phyloP scores from a whole-genome alignment of 2,797 vertebrate species.

The Gephyroberyx darwinii region DNA sequence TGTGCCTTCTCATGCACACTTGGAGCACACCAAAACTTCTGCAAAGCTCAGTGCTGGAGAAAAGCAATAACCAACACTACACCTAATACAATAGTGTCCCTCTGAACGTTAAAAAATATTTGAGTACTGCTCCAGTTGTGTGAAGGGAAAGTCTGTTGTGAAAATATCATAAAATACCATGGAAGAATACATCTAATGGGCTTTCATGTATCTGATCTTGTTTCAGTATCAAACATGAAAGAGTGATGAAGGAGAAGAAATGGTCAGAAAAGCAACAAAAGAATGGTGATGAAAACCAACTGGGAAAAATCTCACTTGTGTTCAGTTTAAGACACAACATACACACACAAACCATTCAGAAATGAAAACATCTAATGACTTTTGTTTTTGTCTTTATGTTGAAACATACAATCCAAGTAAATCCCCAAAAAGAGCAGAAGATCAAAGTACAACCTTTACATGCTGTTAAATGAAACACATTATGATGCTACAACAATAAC shows the following conservation, averaged over 20 bases:
- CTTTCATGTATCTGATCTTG: slow-evolving; percentile 29
- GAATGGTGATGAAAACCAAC: not conserved
- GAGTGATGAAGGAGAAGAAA: slow-evolving; percentile 38
- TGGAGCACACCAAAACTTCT: slow-evolving; percentile 20
- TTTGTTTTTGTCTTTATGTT: slow-evolving; percentile 1
- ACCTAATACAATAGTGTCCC: slow-evolving; percentile 20
- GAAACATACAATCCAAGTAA: slow-evolving; percentile 25
- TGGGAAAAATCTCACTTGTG: slow-evolving; percentile 1
- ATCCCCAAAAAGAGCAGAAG: not conserved
- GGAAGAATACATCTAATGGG: slow-evolving; percentile 2
- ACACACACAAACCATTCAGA: slow-evolving; percentile 5
- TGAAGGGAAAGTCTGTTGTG: slow-evolving; percentile 4
- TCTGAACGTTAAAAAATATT: slow-evolving; percentile 20
- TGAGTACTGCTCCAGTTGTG: not conserved
- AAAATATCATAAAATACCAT: slow-evolving; percentile 14
- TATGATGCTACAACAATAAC: slow-evolving; percentile 49
- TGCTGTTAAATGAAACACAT: slow-evolving; percentile 54
- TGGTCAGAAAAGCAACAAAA: slow-evolving; percentile 9
- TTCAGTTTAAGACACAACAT: not conserved
- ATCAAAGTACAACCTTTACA: slow-evolving; percentile 46
- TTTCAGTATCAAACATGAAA: slow-evolving; percentile 25
- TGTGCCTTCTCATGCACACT: slow-evolving; percentile 12
- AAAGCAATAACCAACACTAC: slow-evolving; percentile 33
- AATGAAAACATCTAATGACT: not conserved
- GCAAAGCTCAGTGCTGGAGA: slow-evolving; percentile 13